Evolutionary conservation across 2,113 vertebrate genomes (phyloP).

Genomic region (Pterocles burchelli): DNA sequence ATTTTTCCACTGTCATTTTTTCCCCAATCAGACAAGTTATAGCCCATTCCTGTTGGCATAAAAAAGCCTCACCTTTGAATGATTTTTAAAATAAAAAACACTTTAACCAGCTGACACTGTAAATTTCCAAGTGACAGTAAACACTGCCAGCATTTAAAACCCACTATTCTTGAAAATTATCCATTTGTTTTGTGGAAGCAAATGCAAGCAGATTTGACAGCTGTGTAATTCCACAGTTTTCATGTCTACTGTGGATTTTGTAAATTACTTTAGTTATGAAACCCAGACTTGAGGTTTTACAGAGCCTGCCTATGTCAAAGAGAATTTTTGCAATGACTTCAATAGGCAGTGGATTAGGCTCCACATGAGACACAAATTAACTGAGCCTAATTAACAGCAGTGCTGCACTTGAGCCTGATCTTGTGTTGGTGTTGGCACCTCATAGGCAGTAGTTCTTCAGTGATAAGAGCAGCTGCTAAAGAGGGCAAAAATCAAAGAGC

Average conservation of each 20-base stretch:
- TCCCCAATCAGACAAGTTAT: background rate
- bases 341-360: background rate
- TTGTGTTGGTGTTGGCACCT: background rate
- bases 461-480: background rate
- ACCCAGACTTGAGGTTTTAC: background rate
- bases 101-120: background rate
- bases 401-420: background rate
- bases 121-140: background rate
- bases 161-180: background rate
- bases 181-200: background rate
- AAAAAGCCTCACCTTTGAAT: background rate
- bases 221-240: background rate
- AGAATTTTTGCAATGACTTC: background rate
- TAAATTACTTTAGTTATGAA: background rate
- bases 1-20: background rate
- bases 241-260: background rate
- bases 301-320: background rate
- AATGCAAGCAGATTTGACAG: constrained; percentile 12
- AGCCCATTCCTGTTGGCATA: background rate
- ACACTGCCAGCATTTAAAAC: background rate
- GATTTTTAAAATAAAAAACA: background rate
- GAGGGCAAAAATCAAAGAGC: constrained; percentile 5
- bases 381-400: background rate
- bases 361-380: background rate
- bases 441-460: background rate